These are phyloP conservation scores for Trimorus sp. DNA, from an alignment of 2,888 invertebrate genomes.

Conservation along the genomic window DNA sequence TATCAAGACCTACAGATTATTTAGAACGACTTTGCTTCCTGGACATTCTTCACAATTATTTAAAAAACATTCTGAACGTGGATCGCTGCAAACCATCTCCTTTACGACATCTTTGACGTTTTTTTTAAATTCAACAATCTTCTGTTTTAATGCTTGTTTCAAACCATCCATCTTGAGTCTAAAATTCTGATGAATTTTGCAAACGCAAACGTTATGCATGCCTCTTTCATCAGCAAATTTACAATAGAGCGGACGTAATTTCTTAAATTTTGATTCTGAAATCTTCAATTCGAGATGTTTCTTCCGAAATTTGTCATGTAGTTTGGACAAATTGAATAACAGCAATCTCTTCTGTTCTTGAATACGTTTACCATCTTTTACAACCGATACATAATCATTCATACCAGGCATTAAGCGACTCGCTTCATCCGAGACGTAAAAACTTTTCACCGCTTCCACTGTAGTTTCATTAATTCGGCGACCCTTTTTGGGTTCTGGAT, in stretches of 20 bases:
- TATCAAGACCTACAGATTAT: not conserved
- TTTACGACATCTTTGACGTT: not conserved
- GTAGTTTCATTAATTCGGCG: conserved; percentile 15
- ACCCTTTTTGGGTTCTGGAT: conserved; percentile 26
- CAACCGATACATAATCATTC: conserved; percentile 48
- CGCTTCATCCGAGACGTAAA: conserved; percentile 39
- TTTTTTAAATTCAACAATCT: not conserved
- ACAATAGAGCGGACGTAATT: conserved; percentile 8
- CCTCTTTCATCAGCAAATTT: conserved; percentile 2
- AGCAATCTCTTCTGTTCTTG: conserved; percentile 39
- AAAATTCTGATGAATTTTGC: conserved; percentile 29
- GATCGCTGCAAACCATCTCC: not conserved
- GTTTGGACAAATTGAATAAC: conserved; percentile 4
- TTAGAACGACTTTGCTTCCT: not conserved
- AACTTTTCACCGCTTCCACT: conserved; percentile 23
- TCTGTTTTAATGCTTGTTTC: not conserved
- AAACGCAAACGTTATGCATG: conserved; percentile 42
- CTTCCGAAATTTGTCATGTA: conserved; percentile 8
- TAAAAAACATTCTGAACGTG: not conserved
- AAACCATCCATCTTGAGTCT: conserved; percentile 8
- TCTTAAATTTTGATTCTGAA: not conserved
- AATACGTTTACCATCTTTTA: conserved; percentile 38
- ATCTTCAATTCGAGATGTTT: conserved; percentile 10
- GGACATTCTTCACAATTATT: conserved; percentile 32
- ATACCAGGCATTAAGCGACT: conserved; percentile 44